These are phyloP conservation scores for Micromys minutus DNA, from an alignment of 2,113 vertebrate genomes.

Conservation along the genomic window DNA sequence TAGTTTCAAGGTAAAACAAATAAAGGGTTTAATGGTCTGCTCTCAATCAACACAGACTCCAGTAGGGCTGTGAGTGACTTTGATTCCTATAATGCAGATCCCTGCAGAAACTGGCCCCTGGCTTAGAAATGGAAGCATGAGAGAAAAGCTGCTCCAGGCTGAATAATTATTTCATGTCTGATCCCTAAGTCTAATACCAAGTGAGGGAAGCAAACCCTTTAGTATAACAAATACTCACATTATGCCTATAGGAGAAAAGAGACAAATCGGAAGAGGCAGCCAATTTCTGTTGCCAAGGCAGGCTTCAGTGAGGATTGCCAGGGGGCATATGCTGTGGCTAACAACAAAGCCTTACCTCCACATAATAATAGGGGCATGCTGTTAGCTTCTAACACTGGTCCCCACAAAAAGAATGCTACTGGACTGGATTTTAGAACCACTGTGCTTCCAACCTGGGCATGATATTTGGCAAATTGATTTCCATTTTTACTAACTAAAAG, in stretches of 20 bases:
- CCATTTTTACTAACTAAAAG: constrained; percentile 74
- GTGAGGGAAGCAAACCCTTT: constrained; percentile 69
- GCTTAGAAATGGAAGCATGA: constrained; percentile 39
- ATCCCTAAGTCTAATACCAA: constrained; percentile 70
- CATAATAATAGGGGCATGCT: not conserved
- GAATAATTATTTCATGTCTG: constrained; percentile 65
- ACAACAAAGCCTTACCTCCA: constrained; percentile 26
- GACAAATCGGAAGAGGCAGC: constrained; percentile 69
- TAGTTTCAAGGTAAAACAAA: constrained; percentile 29
- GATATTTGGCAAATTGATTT: constrained; percentile 77
- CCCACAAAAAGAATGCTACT: constrained; percentile 18
- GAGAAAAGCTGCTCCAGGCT: constrained; percentile 65
- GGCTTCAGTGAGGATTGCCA: constrained; percentile 55
- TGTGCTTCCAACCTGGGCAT: constrained; percentile 59
- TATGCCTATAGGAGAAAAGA: constrained; percentile 33
- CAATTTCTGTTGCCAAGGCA: constrained; percentile 47
- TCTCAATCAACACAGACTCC: not conserved
- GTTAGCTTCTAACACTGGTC: constrained; percentile 44
- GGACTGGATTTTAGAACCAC: constrained; percentile 44
- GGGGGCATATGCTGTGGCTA: not conserved
- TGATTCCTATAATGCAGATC: constrained; percentile 25
- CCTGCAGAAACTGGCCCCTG: constrained; percentile 37
- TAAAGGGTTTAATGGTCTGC: constrained; percentile 5
- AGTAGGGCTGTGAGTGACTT: constrained; percentile 10
- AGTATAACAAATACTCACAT: constrained; percentile 70